phyloP scores from a whole-genome alignment of 1,140 invertebrate genomes.

The Drosophila mauritiana region DNA sequence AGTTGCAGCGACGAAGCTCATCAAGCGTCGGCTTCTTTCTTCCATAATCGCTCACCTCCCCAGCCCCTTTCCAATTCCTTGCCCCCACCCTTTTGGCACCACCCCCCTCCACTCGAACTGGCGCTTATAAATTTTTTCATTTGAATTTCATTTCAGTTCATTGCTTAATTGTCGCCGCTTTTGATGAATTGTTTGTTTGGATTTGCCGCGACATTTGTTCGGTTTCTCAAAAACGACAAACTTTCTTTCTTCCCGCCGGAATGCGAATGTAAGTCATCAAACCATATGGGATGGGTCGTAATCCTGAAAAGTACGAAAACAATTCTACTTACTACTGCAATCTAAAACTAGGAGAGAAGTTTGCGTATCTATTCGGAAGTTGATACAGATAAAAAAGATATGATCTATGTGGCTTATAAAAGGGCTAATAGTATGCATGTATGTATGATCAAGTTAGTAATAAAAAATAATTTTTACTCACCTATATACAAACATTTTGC shows the following conservation, averaged over 20 bases:
- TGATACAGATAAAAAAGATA: too few relatives aligned
- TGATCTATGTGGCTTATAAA: too few relatives aligned
- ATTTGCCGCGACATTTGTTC: constrained; percentile 80
- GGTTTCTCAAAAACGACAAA: constrained; percentile 14
- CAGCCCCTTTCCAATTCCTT: background rate
- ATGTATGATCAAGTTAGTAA: too few relatives aligned
- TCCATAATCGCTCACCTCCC: constrained; percentile 61
- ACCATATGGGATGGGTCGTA: too few relatives aligned
- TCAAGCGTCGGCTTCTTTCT: constrained; percentile 78
- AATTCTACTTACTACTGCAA: too few relatives aligned
- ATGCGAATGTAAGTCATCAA: background rate
- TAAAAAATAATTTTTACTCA: too few relatives aligned
- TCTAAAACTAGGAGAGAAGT: too few relatives aligned
- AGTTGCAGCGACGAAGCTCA: constrained; percentile 74
- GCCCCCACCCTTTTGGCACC: constrained; percentile 4
- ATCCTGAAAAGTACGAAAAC: too few relatives aligned
- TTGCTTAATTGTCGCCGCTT: constrained; percentile 80
- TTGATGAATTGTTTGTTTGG: constrained; percentile 82
- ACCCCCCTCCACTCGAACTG: constrained; percentile 34
- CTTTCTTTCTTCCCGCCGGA: background rate
- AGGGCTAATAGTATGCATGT: too few relatives aligned
- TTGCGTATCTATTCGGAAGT: too few relatives aligned
- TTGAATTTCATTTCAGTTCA: constrained; percentile 74
- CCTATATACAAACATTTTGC: too few relatives aligned
- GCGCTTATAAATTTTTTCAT: constrained; percentile 69